These are phyloP conservation scores for Aporophyla lueneburgensis DNA, from an alignment of 2,888 invertebrate genomes.

Conservation along the genomic window DNA sequence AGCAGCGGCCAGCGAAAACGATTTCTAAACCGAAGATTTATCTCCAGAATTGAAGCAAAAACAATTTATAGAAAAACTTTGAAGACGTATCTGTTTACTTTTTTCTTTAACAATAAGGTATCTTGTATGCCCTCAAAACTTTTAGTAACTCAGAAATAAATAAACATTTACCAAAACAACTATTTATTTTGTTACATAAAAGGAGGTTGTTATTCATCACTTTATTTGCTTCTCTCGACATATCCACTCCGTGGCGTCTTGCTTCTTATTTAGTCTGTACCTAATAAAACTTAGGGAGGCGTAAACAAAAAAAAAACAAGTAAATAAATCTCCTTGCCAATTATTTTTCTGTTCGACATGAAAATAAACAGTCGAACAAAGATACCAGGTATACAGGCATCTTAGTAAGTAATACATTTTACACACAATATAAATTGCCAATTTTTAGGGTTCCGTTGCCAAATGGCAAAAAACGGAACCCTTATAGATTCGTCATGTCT, in stretches of 20 bases:
- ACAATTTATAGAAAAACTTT: slow-evolving; percentile 18
- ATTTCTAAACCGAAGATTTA: too few species aligned
- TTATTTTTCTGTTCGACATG: slow-evolving; percentile 3
- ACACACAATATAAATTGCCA: too few species aligned
- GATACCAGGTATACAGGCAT: too few species aligned
- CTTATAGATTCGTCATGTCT: too few species aligned
- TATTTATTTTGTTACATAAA: slow-evolving; percentile 19
- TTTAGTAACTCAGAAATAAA: slow-evolving; percentile 22
- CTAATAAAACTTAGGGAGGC: slow-evolving; percentile 31
- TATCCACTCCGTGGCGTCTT: slow-evolving; percentile 21
- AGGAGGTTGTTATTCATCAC: too few species aligned
- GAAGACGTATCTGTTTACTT: slow-evolving; percentile 11
- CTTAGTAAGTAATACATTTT: too few species aligned
- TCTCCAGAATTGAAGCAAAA: slow-evolving; percentile 18
- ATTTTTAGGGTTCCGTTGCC: too few species aligned
- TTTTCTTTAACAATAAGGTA: neutral
- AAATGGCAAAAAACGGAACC: too few species aligned
- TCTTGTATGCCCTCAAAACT: slow-evolving; percentile 17
- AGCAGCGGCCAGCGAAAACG: too few species aligned
- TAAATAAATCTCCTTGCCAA: slow-evolving; percentile 35
- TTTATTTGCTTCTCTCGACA: too few species aligned
- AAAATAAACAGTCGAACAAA: neutral
- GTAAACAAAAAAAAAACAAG: slow-evolving; percentile 35
- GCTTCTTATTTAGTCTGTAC: slow-evolving; percentile 23
- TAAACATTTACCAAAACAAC: slow-evolving; percentile 18